Conservation (phyloP, 2,113 vertebrate species). For the Bagarius yarrelli region DNA sequence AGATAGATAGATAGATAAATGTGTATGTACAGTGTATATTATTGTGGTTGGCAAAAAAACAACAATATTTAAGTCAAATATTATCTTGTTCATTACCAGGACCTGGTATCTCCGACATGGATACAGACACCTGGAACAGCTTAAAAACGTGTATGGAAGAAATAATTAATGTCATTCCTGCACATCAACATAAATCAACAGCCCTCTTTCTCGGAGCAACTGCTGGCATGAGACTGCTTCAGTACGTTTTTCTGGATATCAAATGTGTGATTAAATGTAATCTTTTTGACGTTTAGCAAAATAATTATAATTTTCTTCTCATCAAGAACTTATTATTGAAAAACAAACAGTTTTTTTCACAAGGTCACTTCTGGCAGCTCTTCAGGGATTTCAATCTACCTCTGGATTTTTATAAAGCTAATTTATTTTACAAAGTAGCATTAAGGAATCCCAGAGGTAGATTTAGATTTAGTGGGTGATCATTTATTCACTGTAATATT, state of each 20-base stretch:
- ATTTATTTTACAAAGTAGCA: no score
- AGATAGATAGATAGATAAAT: no score
- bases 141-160: slow-evolving; percentile 75
- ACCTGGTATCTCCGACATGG: slow-evolving; percentile 82
- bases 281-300: not conserved
- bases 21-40: no score
- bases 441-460: no score
- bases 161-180: slow-evolving; percentile 72
- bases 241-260: slow-evolving; percentile 67
- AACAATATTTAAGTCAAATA: not conserved
- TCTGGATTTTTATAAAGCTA: not conserved
- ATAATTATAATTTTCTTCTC: not conserved
- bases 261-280: not conserved
- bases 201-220: slow-evolving; percentile 88
- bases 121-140: slow-evolving; percentile 65
- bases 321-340: not conserved
- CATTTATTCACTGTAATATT: no score
- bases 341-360: not conserved
- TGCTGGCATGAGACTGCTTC: slow-evolving; percentile 91
- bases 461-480: no score
- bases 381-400: not conserved
- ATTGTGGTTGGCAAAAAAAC: no score
- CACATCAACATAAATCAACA: slow-evolving; percentile 72
- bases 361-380: not conserved
- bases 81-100: slow-evolving; percentile 66